phyloP scores from a whole-genome alignment of 2,113 vertebrate species.

The Mobula hypostoma region DNA sequence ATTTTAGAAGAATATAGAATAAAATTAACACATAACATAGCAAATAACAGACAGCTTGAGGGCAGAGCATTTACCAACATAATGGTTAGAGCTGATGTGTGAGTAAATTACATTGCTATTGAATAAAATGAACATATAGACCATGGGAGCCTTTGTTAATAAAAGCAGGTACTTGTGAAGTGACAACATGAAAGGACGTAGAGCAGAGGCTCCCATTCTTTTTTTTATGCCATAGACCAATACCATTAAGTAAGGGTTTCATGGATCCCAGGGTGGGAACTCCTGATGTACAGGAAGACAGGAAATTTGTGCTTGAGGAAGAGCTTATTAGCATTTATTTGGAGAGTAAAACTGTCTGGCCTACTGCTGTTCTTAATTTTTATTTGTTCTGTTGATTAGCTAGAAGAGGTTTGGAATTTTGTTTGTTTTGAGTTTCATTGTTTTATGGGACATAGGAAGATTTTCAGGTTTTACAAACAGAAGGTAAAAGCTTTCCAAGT shows the following conservation, averaged over 20 bases:
- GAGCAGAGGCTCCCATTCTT: too few species aligned
- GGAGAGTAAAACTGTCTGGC: neutral
- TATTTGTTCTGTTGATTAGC: neutral
- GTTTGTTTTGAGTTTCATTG: neutral
- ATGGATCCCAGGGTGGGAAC: too few species aligned
- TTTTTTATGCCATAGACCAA: too few species aligned
- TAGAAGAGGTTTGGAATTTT: neutral
- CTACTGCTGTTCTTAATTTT: neutral
- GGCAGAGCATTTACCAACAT: neutral
- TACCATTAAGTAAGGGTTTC: too few species aligned
- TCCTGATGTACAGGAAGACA: too few species aligned
- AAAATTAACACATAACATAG: neutral
- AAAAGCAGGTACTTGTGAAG: neutral
- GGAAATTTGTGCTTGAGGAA: too few species aligned
- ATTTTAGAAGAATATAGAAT: neutral
- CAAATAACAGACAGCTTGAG: neutral
- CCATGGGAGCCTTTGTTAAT: neutral
- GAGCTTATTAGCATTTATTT: neutral
- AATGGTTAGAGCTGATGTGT: neutral
- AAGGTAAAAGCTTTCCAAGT: too few species aligned
- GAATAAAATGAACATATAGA: neutral
- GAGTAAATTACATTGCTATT: neutral
- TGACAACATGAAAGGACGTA: too few species aligned
- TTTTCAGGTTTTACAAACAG: too few species aligned
- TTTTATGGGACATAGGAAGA: neutral